Base-by-base conservation (phyloP, 2,888 invertebrate species). In the Drosophila greeni region DNA sequence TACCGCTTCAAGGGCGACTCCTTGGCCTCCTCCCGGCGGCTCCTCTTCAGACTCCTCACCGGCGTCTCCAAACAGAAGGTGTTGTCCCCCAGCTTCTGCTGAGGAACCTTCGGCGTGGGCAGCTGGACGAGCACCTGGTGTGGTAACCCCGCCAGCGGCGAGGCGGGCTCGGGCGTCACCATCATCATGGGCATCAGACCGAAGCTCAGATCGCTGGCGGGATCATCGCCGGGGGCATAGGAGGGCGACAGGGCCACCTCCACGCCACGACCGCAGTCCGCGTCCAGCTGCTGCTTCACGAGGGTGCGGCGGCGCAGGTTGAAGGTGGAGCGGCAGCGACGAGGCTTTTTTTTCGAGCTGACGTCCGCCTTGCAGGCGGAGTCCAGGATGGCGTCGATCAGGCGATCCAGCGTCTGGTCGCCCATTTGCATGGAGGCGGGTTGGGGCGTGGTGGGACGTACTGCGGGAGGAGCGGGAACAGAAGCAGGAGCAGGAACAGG, bases 311-410 rank as follows among this genome's bases (percentile, higher is more conserved):
- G 77, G 1, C 88, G 81, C 53, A 88, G 66, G 61, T 86, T 88
- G 57, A 87, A 86, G n/a, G 62, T 62, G 24, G 84, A 85, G 24
- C 82, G 81, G n/a, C 86, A 85, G 31, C 82, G 81, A 12, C 86
- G 82, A 0, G 85, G 72, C 56, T 85, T 84, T 60, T 86, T 82
- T 40, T 75, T 84, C 73, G 69, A 79, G 75, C 73, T 74, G 12
- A 52, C 59, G 20, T 85, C 76, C 34, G 87, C 83, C 61, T 89
- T 88, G 62, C 86, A 81, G 8, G 87, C 87, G 45, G 88, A 88
- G 39, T 89, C 88, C 33, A 89, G 71, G 37, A 89, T 89, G 54
- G 88, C 88, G 73, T 88, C 88, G 58, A 89, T 89, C 16, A 89
- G 83, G 57, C 85, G 79, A 51, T 89, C 88, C 71, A 89, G 72